phyloP scores from a whole-genome alignment of 2,888 invertebrate genomes.

The Agapostemon virescens region DNA sequence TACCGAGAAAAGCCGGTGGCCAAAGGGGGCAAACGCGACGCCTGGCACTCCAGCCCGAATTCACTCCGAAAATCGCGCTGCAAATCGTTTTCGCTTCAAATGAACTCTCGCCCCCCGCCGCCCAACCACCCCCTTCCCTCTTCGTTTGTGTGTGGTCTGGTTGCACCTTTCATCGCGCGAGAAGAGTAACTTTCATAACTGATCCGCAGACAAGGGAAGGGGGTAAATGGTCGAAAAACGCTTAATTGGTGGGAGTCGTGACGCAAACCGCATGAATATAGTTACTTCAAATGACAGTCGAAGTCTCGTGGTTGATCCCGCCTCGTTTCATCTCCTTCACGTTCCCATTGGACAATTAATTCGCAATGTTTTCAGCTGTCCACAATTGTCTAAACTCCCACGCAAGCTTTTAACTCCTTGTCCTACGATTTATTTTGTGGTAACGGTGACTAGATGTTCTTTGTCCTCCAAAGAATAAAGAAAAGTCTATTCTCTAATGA shows the following conservation, averaged over 20 bases:
- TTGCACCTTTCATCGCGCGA: neutral
- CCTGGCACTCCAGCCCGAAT: constrained; percentile 33
- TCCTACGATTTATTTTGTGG: too few relatives aligned
- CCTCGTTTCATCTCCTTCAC: neutral
- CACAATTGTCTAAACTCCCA: neutral
- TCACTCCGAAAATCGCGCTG: constrained; percentile 25
- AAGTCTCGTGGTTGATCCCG: too few relatives aligned
- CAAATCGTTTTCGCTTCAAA: constrained; percentile 29
- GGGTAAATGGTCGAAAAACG: neutral
- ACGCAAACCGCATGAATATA: neutral
- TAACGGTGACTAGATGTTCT: too few relatives aligned
- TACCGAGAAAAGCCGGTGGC: neutral
- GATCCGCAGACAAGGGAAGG: neutral
- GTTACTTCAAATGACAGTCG: neutral
- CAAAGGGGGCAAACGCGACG: constrained; percentile 40
- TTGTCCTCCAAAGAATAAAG: too few relatives aligned
- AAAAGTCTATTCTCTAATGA: too few relatives aligned
- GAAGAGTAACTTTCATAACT: constrained; percentile 12
- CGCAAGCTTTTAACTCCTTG: too few relatives aligned
- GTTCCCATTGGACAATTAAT: neutral
- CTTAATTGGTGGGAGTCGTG: constrained; percentile 3
- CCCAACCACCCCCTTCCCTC: rapidly evolving
- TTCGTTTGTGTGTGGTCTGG: neutral
- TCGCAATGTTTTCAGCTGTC: neutral
- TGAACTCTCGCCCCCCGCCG: neutral